Base-by-base conservation (phyloP, 2,797 vertebrate species). In the Phoeniculus purpureus region DNA sequence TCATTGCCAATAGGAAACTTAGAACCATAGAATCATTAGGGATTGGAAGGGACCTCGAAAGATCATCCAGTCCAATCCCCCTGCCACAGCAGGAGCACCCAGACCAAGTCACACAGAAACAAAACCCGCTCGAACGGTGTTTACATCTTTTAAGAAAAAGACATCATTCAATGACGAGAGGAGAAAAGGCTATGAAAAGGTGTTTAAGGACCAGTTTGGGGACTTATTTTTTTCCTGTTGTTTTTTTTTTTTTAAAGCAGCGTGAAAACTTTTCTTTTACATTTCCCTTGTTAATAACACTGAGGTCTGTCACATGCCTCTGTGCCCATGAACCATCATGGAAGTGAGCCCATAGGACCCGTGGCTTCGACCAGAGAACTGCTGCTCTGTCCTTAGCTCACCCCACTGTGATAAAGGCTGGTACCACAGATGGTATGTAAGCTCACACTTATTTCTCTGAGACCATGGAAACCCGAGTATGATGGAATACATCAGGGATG, bases 301-400 rank as follows among this genome's bases (percentile, higher is more conserved):
- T 51, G 62, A 43, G 55, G 43, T 43, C 43, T 54, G 66, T 92
- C 87, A 67, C 65, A 73, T 59, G 29, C 29, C n/a, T 45, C 66
- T 55, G 40, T 90, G 70, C 80, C 88, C 90, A 93, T 75, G 93
- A 96, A 94, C 79, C 47, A 4, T 64, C 1, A 13, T 90, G 85
- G 82, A 92, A 95, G 52, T 22, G 60, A 95, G 80, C 80, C 80
- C 82, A 62, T 74, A 80, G 86, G 85, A 89, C 80, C 83, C 12
- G 48, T 94, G 94, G 95, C 90, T 95, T 77, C 68, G 66, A 89
- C 45, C 37, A 29, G 37, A 81, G 84, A 94, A 84, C 71, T 85
- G 70, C 59, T 48, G 40, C 67, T 87, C 74, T 90, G 73, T 80
- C 91, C 94, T 95, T 70, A 86, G 81, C 72, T 94, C 37, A 43